Percentiles rank a stretch among this genome's conserved stretches.
These are phyloP conservation scores for Orthochromis malagaraziensis DNA, from an alignment of 2,113 vertebrate species.

Conservation along the genomic window DNA sequence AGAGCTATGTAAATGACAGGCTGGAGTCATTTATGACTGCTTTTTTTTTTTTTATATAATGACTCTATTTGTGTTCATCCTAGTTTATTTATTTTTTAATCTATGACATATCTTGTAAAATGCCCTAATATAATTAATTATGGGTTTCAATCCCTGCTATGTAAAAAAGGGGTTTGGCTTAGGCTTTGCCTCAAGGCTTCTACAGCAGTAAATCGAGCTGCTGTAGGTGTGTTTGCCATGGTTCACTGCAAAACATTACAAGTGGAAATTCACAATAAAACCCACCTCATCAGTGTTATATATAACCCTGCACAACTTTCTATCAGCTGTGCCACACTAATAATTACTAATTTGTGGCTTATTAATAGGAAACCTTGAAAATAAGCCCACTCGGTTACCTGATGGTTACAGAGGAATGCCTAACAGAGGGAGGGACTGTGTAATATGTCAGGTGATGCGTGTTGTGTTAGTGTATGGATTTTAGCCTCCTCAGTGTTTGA, in stretches of 20 bases:
- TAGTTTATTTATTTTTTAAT: background rate
- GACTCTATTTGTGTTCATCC: background rate
- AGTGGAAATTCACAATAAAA: background rate
- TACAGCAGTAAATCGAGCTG: background rate
- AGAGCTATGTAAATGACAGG: background rate
- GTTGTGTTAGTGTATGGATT: background rate
- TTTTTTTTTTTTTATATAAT: background rate
- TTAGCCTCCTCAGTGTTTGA: conserved; percentile 14
- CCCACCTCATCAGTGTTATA: rapidly evolving
- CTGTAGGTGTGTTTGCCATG: background rate
- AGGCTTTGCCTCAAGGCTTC: background rate
- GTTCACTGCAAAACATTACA: background rate
- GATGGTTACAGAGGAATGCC: background rate
- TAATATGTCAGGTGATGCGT: background rate
- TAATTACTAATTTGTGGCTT: background rate
- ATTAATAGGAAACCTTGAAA: background rate
- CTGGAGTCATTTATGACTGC: background rate
- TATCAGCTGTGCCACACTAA: background rate
- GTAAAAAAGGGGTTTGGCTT: background rate
- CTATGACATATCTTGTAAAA: background rate
- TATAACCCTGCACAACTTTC: background rate
- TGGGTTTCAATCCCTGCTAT: background rate
- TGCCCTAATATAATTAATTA: background rate
- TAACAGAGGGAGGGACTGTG: background rate
- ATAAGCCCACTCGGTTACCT: background rate